Base-by-base conservation (phyloP, 2,797 vertebrate genomes). In the Crocidura indochinensis region DNA sequence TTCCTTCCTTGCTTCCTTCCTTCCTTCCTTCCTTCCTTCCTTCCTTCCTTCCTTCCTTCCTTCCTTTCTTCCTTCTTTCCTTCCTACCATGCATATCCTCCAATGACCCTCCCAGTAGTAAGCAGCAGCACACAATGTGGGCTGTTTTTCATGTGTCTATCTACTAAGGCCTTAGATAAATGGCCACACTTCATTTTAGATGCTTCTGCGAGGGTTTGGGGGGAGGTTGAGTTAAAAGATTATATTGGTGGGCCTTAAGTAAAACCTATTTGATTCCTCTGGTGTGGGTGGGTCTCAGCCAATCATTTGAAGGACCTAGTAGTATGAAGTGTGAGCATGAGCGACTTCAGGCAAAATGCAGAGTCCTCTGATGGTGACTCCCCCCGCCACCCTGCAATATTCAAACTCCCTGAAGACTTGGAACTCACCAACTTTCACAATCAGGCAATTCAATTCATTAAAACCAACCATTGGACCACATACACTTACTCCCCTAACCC, bases 21-120 rank as follows among this genome's bases (percentile, higher is more conserved):
- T 56, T 56, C 53, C 53, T 56, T 56, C 53, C 53, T 56, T 56
- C 53, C 53, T 56, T 56, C 53, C 53, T 56, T 24, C 60, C 14
- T 62, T 64, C 60, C 60, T 20, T 24, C 60, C 20, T 24, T 24
- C 60, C 60, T 20, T 24, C 60, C 60, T 24, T 20, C 11, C 20
- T 22, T 12, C 0, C 53, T 56, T 24, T 20, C 14, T 62, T 64
- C 60, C 60, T 20, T 24, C 60, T 4, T 24, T 24, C 60, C 60
- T 20, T 24, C 60, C 19, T 24, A 38, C 38, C 5, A 38, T 38
- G 38, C 2, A 38, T 38, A 5, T 20, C 11, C 20, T 22, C 19
- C 0, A 38, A 38, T 38, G 38, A 5, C 8, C 47, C 0, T 0
- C 2, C 49, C 4, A 69, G n/a, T 8, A 3, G 14, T 8, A 19